A percentile compares a stretch with the other conserved stretches of the same genome.
Evolutionary conservation across 2,888 invertebrate genomes (phyloP).

Genomic region (Isotomurus palustris): DNA sequence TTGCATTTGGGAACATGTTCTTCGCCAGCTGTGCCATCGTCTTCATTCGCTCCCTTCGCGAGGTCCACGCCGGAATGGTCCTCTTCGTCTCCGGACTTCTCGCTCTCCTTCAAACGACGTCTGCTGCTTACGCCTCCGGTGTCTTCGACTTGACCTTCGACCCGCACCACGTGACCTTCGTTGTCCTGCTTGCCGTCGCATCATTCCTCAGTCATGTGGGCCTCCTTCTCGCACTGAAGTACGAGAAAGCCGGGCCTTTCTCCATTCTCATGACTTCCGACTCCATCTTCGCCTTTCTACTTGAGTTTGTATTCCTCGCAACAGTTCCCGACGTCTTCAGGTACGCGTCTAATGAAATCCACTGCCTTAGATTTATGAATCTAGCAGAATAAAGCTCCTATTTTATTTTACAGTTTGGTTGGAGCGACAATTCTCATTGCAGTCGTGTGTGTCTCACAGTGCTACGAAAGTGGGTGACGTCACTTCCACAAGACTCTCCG

Average conservation of each 20-base stretch:
- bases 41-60: slow-evolving; percentile 19
- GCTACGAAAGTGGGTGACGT: slow-evolving; percentile 6
- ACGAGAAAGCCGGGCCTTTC: not conserved
- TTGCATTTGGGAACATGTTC: slow-evolving; percentile 14
- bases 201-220: slow-evolving; percentile 15
- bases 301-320: slow-evolving; percentile 25
- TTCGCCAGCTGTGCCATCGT: slow-evolving; percentile 19
- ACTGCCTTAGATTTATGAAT: too few relatives aligned
- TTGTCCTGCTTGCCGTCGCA: slow-evolving; percentile 8
- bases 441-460: not conserved
- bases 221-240: slow-evolving; percentile 18
- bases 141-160: slow-evolving; percentile 19
- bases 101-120: slow-evolving; percentile 5
- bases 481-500: slow-evolving; percentile 2
- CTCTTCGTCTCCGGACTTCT: slow-evolving; percentile 17
- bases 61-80: slow-evolving; percentile 22
- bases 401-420: not conserved
- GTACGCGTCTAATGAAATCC: too few relatives aligned
- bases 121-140: slow-evolving; percentile 7
- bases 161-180: slow-evolving; percentile 8
- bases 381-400: not conserved
- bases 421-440: slow-evolving; percentile 6
- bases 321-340: slow-evolving; percentile 22
- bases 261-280: not conserved
- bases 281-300: slow-evolving; percentile 16